phyloP scores from a whole-genome alignment of 2,797 vertebrate species.

The Smutsia temminckii region DNA sequence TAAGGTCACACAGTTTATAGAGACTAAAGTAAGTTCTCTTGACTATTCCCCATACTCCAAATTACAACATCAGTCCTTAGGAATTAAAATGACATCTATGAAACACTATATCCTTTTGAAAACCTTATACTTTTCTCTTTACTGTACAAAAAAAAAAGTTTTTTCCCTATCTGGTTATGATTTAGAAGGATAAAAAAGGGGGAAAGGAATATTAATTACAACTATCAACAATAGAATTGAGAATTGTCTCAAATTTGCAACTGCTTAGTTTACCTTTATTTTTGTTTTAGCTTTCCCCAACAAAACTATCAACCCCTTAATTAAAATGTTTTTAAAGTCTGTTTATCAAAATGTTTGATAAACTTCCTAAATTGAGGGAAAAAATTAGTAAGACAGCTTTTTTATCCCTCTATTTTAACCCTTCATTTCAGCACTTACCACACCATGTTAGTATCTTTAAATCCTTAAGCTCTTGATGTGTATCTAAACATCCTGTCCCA shows the following conservation, averaged over 20 bases:
- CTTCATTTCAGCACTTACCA: conserved; percentile 33
- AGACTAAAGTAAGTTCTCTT: conserved; percentile 27
- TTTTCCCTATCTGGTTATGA: background rate
- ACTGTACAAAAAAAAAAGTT: background rate
- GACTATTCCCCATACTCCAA: background rate
- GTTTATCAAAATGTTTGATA: conserved; percentile 50
- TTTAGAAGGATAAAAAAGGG: background rate
- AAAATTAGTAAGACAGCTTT: background rate
- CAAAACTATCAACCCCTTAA: background rate
- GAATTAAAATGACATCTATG: conserved; percentile 45
- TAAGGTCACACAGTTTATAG: background rate
- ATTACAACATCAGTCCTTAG: conserved; percentile 30
- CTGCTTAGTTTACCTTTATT: background rate
- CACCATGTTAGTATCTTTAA: background rate
- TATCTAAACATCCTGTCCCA: background rate
- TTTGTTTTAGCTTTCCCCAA: conserved; percentile 5
- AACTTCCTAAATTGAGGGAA: background rate
- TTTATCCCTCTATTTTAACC: background rate
- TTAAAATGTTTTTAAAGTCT: background rate
- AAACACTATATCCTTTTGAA: conserved; percentile 1
- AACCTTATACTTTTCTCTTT: conserved; percentile 37
- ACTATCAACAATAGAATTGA: background rate
- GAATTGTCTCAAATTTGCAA: conserved; percentile 13
- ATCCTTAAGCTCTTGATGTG: background rate
- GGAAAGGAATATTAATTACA: conserved; percentile 13